Conservation (phyloP, 1,140 invertebrate genomes). For the Platyscapa corneri region DNA sequence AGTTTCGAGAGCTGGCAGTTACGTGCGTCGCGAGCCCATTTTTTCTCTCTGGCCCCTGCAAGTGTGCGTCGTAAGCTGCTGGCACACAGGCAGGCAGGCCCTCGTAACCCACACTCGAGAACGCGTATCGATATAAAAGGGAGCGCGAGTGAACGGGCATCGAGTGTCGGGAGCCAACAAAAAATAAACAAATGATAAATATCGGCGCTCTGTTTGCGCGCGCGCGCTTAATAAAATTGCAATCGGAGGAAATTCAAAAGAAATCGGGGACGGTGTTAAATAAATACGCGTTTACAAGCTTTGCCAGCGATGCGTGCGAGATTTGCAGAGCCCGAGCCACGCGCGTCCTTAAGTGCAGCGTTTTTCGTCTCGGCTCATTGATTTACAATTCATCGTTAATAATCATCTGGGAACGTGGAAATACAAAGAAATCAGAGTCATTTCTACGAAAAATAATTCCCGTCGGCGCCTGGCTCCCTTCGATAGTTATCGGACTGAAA, state of each 20-base stretch:
- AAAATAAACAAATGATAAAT: background rate
- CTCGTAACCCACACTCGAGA: background rate
- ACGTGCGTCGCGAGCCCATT: background rate
- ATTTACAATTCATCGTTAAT: background rate
- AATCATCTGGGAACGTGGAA: background rate
- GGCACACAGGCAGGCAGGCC: background rate
- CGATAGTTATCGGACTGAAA: background rate
- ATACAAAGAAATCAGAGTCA: background rate
- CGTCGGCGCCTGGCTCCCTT: background rate
- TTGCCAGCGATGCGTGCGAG: background rate
- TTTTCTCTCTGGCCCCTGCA: background rate
- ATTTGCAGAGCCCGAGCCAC: too few species aligned
- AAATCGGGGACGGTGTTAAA: background rate
- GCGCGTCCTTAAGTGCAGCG: background rate
- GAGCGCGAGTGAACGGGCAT: background rate
- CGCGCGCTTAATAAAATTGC: background rate
- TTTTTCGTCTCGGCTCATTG: background rate
- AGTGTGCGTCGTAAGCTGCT: slow-evolving; percentile 17
- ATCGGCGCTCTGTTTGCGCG: background rate
- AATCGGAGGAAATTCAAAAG: background rate
- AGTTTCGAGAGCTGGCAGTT: slow-evolving; percentile 15
- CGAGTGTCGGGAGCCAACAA: background rate
- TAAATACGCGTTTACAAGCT: background rate
- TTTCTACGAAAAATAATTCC: background rate
- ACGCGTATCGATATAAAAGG: background rate